These are phyloP conservation scores for Apotomis turbidana DNA, from an alignment of 2,888 invertebrate species.

Conservation along the genomic window DNA sequence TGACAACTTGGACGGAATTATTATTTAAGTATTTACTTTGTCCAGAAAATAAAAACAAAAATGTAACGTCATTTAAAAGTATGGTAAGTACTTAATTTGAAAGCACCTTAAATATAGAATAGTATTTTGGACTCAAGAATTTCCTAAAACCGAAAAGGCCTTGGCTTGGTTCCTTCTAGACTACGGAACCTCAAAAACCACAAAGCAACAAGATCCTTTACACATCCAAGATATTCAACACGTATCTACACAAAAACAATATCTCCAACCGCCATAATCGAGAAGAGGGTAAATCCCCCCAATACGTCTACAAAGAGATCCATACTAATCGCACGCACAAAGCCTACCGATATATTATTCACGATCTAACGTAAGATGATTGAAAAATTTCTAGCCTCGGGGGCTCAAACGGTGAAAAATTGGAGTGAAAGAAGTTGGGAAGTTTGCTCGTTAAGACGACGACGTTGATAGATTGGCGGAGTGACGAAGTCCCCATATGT, in stretches of 20 bases:
- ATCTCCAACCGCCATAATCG: not conserved
- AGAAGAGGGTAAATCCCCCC: conserved; percentile 2
- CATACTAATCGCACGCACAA: not conserved
- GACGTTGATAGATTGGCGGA: conserved; percentile 28
- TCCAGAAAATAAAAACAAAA: too few species aligned
- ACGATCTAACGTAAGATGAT: conserved; percentile 48
- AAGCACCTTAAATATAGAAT: too few species aligned
- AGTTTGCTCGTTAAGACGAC: conserved; percentile 26
- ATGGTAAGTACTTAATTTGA: too few species aligned
- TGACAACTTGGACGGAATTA: too few species aligned
- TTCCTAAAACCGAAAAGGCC: too few species aligned
- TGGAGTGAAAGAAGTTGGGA: conserved; percentile 23
- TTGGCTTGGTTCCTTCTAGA: too few species aligned
- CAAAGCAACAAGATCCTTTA: too few species aligned
- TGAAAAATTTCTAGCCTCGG: conserved; percentile 47
- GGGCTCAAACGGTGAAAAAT: conserved; percentile 33
- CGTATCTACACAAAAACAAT: not conserved
- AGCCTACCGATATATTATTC: conserved; percentile 47
- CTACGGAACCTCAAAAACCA: too few species aligned
- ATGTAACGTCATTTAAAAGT: too few species aligned
- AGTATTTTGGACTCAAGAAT: too few species aligned
- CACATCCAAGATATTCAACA: too few species aligned
- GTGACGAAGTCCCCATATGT: not conserved
- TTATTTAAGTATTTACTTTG: too few species aligned
- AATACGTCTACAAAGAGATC: conserved; percentile 5